Conservation (phyloP, 2,797 vertebrate species). For the Falco cherrug region DNA sequence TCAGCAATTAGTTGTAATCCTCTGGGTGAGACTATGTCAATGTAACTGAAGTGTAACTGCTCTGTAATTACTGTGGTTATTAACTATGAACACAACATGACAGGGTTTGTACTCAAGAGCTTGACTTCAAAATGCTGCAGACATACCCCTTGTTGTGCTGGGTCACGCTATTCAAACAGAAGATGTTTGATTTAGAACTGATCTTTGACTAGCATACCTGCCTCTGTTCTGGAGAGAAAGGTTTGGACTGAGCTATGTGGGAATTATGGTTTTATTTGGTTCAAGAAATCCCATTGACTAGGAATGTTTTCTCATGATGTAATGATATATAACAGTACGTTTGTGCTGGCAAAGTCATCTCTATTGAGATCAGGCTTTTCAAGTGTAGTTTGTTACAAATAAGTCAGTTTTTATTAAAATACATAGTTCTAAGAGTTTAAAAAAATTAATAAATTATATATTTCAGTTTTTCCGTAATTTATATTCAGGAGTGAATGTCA, state of each 20-base stretch:
- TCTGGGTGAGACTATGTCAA: fast-evolving
- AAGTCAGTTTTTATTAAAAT: background rate
- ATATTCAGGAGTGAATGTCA: background rate
- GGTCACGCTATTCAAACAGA: background rate
- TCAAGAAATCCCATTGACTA: background rate
- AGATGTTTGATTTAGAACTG: background rate
- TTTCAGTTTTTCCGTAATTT: background rate
- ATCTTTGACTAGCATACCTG: background rate
- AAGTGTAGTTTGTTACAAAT: background rate
- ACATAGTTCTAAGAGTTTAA: background rate
- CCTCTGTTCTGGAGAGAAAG: background rate
- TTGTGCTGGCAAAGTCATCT: background rate
- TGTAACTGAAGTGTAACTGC: background rate
- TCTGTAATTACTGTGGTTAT: background rate
- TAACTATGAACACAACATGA: background rate
- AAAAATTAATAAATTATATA: background rate
- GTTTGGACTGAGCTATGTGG: background rate
- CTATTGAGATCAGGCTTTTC: background rate
- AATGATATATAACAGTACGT: background rate
- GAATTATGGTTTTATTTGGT: background rate
- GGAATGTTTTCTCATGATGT: background rate
- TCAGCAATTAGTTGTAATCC: background rate
- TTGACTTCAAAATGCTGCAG: background rate
- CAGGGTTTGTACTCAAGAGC: background rate
- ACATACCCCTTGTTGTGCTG: background rate